phyloP scores from a whole-genome alignment of 30 jellyfish, hydroid and myxozoan species.

The Hydractinia symbiolongicarpus region DNA sequence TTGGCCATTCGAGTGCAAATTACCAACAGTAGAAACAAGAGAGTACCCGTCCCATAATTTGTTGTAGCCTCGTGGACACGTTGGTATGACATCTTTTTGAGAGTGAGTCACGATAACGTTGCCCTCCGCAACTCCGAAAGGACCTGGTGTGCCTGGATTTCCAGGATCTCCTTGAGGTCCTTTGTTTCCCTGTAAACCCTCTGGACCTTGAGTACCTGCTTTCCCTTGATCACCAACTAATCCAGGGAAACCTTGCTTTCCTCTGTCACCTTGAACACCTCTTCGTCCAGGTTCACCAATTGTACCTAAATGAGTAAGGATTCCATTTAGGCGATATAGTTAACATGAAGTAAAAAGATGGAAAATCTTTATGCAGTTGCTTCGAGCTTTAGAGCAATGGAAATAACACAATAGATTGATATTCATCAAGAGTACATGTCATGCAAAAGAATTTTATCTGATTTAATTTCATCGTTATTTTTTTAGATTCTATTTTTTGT shows the following conservation, averaged over 20 bases:
- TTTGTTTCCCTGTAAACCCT: slow-evolving; percentile 46
- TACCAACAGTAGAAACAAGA: slow-evolving; percentile 84
- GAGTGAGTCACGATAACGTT: slow-evolving; percentile 86
- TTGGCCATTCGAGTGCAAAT: slow-evolving; percentile 82
- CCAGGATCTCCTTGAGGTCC: slow-evolving; percentile 69
- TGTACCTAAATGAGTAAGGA: slow-evolving; percentile 37
- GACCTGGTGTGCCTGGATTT: slow-evolving; percentile 70
- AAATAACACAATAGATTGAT: too few species aligned
- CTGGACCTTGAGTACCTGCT: slow-evolving; percentile 51
- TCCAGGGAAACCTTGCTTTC: slow-evolving; percentile 84
- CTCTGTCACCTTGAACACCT: slow-evolving; percentile 62
- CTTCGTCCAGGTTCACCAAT: slow-evolving; percentile 49
- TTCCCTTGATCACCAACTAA: slow-evolving; percentile 78
- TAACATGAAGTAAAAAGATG: not conserved
- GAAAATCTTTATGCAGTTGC: not conserved
- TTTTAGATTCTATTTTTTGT: too few species aligned
- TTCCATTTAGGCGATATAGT: not conserved
- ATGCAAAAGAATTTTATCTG: too few species aligned
- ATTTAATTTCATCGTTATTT: too few species aligned
- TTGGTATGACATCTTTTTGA: slow-evolving; percentile 52
- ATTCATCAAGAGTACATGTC: too few species aligned
- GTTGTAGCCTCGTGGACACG: slow-evolving; percentile 69
- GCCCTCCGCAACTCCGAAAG: slow-evolving; percentile 67
- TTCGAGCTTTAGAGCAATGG: too few species aligned
- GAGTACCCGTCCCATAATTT: slow-evolving; percentile 88